Evolutionary conservation across 2,797 vertebrate species (phyloP), one percentile per base, ranked within the genome.

Genomic region (Cyclura pinguis): DNA sequence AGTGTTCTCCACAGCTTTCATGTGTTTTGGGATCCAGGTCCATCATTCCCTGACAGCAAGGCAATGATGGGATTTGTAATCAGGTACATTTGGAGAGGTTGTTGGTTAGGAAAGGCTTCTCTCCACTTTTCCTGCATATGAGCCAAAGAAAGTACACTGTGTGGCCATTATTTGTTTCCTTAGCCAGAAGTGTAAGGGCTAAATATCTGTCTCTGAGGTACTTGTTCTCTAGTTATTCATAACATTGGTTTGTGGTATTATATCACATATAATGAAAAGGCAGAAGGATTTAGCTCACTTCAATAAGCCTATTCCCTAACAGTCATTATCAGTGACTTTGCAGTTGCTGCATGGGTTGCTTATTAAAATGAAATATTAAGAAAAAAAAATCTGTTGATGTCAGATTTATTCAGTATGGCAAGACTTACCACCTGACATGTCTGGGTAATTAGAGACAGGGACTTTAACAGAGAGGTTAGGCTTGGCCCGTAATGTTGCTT

Each of bases 271-370:
- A 94, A 81, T 87, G 67, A 92, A 90, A 94, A 93, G 87, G 87
- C 57, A 94, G 89, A 95, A 94, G 94, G 91, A 95, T 95, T 96
- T 95, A 94, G 92, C 88, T 94, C 93, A 90, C 91, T 91, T 93
- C 64, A 96, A 78, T 94, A 95, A 96, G 95, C 92, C 81, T 91
- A 92, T 94, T 96, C 94, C 89, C 78, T 92, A 94, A 88, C 24
- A 85, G 91, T 93, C 92, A 94, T 95, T 95, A 96, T 94, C 94
- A 96, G 93, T 91, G 93, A 93, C 67, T 94, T 95, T 85, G 89
- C 76, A 96, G 94, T 84, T 93, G 80, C 78, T 90, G 4, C 92
- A 87, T 85, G 81, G 88, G 67, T 95, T 95, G 89, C 64, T 95
- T 95, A 94, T 89, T 94, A 94, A 94, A 93, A 77, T 82, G 92